A percentile compares a stretch with the other conserved stretches of the same genome.
These are phyloP conservation scores for Alviniconcha marisindica DNA, from an alignment of 1,140 invertebrate genomes.

Conservation along the genomic window DNA sequence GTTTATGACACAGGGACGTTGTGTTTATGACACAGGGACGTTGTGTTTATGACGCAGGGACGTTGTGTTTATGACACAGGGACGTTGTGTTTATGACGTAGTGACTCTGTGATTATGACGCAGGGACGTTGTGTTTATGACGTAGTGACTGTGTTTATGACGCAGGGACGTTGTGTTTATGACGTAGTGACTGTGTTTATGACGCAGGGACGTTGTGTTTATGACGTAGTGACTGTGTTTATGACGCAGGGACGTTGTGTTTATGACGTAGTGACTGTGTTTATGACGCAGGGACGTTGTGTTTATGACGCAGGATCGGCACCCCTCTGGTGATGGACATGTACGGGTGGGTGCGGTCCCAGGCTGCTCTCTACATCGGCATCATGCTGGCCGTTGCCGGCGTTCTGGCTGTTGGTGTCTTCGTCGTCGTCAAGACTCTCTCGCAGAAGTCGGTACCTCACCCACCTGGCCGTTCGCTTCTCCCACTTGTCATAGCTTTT, in stretches of 20 bases:
- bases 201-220: neutral
- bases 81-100: too few relatives aligned
- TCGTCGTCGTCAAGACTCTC: constrained; percentile 84
- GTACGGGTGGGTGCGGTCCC: constrained; percentile 88
- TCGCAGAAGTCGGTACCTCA: constrained; percentile 79
- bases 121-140: too few relatives aligned
- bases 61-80: too few relatives aligned
- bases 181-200: neutral
- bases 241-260: neutral
- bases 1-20: too few relatives aligned
- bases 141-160: neutral
- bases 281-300: too few relatives aligned
- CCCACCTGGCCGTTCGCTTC: too few relatives aligned
- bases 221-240: neutral
- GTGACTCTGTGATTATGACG: too few relatives aligned
- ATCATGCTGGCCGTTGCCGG: constrained; percentile 88
- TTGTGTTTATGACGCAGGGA: too few relatives aligned
- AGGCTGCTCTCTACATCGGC: constrained; percentile 89
- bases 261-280: neutral
- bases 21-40: too few relatives aligned
- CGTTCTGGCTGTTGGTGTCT: constrained; percentile 85
- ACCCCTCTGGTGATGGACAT: constrained; percentile 92
- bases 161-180: neutral
- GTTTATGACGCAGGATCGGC: constrained; percentile 82
- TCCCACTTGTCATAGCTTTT: too few relatives aligned